Percentiles rank a stretch among this genome's conserved stretches.
Evolutionary conservation across 2,113 vertebrate species (phyloP).

Genomic region (Rhinolophus sinicus): DNA sequence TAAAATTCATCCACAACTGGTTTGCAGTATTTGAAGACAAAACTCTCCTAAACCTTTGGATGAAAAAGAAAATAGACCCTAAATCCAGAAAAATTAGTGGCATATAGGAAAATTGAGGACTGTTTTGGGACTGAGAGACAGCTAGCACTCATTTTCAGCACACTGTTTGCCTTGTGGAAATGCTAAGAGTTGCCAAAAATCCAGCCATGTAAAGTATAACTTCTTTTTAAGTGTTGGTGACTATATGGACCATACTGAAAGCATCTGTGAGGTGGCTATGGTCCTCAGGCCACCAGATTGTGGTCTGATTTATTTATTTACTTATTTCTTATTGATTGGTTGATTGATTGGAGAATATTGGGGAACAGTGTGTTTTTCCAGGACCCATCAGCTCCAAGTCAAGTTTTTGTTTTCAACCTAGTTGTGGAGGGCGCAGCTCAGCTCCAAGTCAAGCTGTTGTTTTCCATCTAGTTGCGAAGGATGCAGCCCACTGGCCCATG

Average conservation of each 20-base stretch:
- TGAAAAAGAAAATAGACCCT: background rate
- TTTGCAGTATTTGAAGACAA: background rate
- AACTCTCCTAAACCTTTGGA: background rate
- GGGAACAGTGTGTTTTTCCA: no score
- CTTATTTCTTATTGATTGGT: no score
- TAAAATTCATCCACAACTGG: background rate
- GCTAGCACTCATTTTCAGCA: background rate
- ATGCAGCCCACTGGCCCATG: no score
- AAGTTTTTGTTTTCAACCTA: no score
- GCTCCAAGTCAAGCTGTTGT: no score
- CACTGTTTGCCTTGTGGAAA: background rate
- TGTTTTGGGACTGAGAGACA: background rate
- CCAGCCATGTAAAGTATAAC: background rate
- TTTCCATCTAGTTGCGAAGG: no score
- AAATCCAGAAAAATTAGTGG: background rate
- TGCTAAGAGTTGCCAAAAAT: background rate
- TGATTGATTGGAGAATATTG: no score
- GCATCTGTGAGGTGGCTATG: background rate
- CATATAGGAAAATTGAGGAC: background rate
- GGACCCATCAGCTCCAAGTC: no score
- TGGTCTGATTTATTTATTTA: background rate
- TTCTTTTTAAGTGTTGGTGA: background rate
- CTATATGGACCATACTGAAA: background rate
- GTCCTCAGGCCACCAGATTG: background rate
- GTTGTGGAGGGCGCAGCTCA: no score